Base-by-base conservation (phyloP, 2,113 vertebrate genomes). In the Sapajus apella region DNA sequence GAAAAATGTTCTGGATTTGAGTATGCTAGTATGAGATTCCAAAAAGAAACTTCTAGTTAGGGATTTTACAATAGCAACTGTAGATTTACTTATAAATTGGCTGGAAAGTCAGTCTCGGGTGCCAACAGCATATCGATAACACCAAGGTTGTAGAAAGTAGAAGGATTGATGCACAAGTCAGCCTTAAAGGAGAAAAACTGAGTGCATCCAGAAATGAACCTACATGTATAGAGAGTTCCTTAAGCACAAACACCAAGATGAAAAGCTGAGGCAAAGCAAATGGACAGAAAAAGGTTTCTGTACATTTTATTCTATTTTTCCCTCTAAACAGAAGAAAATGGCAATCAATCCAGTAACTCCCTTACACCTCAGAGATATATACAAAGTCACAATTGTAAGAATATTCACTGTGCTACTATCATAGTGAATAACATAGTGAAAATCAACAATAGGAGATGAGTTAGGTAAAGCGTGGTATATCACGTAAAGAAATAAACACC, bases 381-480 rank as follows among this genome's bases (percentile, higher is more conserved):
- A 27, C 14, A 68, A 87, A 75, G 40, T 73, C 55, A 81, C 7
- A 85, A 70, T 81, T 92, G 32, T 20, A 89, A 55, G 40, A 89
- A 64, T 37, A 82, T n/a, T 70, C 43, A 76, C 14, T n/a, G 4
- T n/a, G 72, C 40, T 81, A 8, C 5, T 55, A 30, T 40, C 75
- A 83, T 14, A 40, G 8, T 43, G 81, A 90, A 96, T 87, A 80
- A 27, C 77, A 77, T 93, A 68, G 40, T 45, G 90, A 81, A 91
- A 87, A 75, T 76, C 79, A 85, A 81, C 8, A 72, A 52, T 1
- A 75, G 75, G 30, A 55, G 47, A 70, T 11, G 5, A 40, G 66
- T 56, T 12, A 77, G 12, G 5, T 50, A 76, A 87, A 68, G 72
- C 40, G 45, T 47, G 47, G 58, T 3, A 55, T n/a, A 55, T 30